Conservation (phyloP, 2,113 vertebrate species). For the Nothocercus nigrocapillus region DNA sequence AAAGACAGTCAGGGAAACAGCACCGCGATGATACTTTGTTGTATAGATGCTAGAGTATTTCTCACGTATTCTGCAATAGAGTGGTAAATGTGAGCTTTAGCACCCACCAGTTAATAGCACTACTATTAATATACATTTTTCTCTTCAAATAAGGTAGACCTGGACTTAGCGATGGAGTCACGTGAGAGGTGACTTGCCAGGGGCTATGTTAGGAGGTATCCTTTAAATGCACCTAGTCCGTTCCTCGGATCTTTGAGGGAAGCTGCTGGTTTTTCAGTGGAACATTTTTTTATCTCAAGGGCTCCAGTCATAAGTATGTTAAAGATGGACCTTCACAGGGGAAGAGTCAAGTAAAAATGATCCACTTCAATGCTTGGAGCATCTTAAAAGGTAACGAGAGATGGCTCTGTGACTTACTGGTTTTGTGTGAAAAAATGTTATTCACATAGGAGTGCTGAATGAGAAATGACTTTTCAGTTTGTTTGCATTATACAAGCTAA, state of each 20-base stretch:
- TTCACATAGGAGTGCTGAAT: not conserved
- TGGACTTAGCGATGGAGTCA: not conserved
- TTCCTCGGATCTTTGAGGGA: not conserved
- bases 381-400: not conserved
- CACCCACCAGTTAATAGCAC: conserved; percentile 41
- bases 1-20: not conserved
- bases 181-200: not conserved
- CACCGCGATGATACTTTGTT: not conserved
- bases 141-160: not conserved
- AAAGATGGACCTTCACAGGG: not conserved
- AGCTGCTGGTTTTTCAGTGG: conserved; percentile 27
- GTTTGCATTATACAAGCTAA: not conserved
- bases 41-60: not conserved
- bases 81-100: conserved; percentile 27
- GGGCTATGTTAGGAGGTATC: not conserved
- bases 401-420: not conserved
- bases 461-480: not conserved
- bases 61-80: conserved; percentile 5
- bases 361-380: not conserved
- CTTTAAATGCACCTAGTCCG: not conserved
- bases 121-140: not conserved
- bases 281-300: not conserved
- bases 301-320: not conserved
- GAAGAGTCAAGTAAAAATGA: not conserved
- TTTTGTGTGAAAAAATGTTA: not conserved